These are phyloP conservation scores for Hydropotes inermis DNA, from an alignment of 2,113 vertebrate species.

Conservation along the genomic window DNA sequence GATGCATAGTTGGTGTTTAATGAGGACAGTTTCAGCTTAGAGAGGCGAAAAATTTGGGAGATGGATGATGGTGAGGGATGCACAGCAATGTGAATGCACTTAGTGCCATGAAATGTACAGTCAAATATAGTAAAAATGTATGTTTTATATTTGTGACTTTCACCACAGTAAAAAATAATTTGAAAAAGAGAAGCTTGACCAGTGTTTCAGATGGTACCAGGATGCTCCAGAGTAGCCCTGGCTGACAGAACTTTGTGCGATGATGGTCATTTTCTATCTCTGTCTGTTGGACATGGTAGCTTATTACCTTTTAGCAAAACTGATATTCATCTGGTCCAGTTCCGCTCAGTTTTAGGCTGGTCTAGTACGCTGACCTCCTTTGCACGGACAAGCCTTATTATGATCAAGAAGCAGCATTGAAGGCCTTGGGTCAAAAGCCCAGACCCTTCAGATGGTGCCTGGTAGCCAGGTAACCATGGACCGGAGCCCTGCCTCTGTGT, in stretches of 20 bases:
- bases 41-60: neutral
- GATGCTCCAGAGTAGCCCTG: too few relatives aligned
- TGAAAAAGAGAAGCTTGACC: neutral
- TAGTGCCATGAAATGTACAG: neutral
- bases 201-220: fast-evolving
- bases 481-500: too few relatives aligned
- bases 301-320: neutral
- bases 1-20: neutral
- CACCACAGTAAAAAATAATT: neutral
- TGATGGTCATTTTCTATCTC: fast-evolving
- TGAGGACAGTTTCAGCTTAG: neutral
- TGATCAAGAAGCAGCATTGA: too few relatives aligned
- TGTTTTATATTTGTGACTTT: neutral
- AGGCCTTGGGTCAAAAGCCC: fast-evolving
- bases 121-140: neutral
- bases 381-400: neutral
- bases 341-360: neutral
- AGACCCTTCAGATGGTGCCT: neutral
- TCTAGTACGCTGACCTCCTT: neutral
- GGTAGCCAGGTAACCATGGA: neutral
- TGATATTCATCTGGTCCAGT: neutral
- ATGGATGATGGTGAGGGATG: neutral
- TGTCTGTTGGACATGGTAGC: neutral
- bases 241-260: neutral
- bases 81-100: neutral